Percentiles rank a stretch among this genome's conserved stretches.
Evolutionary conservation across 2,113 vertebrate genomes (phyloP).

Genomic region (Murina feae): DNA sequence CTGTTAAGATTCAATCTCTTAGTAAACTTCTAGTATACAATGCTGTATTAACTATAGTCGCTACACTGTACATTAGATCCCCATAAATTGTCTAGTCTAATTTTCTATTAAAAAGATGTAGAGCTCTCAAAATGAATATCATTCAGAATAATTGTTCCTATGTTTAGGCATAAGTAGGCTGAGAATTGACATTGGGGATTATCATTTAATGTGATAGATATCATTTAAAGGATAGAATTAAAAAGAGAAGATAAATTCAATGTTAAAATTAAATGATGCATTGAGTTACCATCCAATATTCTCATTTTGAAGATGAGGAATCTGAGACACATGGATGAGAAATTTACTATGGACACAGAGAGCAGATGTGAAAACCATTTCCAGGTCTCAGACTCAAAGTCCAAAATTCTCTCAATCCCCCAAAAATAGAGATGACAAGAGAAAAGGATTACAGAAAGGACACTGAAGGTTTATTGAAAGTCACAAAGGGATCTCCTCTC

Average conservation of each 20-base stretch:
- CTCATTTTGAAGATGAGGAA: not conserved
- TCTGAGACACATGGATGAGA: not conserved
- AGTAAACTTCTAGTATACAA: not conserved
- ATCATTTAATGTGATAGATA: not conserved
- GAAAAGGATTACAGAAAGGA: not conserved
- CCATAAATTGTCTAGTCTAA: constrained; percentile 6
- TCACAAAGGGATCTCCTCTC: not conserved
- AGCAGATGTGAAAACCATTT: not conserved
- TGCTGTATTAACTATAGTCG: not conserved
- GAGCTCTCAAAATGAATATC: constrained; percentile 12
- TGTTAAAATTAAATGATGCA: not conserved
- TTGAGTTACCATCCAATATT: not conserved
- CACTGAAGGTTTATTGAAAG: not conserved
- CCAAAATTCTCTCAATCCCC: not conserved
- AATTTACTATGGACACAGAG: not conserved
- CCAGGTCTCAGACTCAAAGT: not conserved
- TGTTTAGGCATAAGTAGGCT: not conserved
- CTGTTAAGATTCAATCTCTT: not conserved
- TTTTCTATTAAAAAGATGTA: constrained; percentile 34
- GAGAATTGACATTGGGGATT: not conserved
- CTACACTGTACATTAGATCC: not conserved
- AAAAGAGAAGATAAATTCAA: not conserved
- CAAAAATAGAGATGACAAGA: not conserved
- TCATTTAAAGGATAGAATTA: not conserved
- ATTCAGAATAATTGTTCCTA: not conserved